phyloP scores from a whole-genome alignment of 37 sponge, comb jelly and placozoan species.

The Aphrocallistes beatrix region DNA sequence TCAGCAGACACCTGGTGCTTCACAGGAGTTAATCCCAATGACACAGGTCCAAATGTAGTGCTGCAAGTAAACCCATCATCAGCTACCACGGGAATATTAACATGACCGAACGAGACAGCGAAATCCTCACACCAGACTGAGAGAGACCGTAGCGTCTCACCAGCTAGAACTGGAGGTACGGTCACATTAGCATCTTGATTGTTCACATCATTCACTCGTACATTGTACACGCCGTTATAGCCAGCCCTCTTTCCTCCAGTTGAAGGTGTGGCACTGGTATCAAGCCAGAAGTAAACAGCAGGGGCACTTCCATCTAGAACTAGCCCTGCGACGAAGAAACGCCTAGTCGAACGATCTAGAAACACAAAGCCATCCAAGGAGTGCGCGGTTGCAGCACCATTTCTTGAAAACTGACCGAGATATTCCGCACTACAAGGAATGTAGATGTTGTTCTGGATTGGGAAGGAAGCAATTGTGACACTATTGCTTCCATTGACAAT shows the following conservation, averaged over 20 bases:
- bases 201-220: not conserved
- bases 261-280: not conserved
- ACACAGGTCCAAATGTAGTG: not conserved
- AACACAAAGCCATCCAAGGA: not conserved
- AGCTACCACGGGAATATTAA: not conserved
- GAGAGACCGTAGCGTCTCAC: not conserved
- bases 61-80: not conserved
- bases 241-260: not conserved
- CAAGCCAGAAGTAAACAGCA: not conserved
- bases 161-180: not conserved
- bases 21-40: not conserved
- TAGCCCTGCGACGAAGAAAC: not conserved
- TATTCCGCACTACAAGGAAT: not conserved
- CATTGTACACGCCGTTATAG: not conserved
- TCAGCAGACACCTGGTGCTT: not conserved
- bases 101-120: not conserved
- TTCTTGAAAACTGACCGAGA: not conserved
- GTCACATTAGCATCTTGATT: not conserved
- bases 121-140: not conserved
- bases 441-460: not conserved
- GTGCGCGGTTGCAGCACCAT: not conserved
- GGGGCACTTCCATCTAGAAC: not conserved
- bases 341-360: not conserved
- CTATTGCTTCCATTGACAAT: not conserved
- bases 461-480: not conserved